Conservation (phyloP, 2,888 invertebrate genomes). For the Philopedon plagiatum region DNA sequence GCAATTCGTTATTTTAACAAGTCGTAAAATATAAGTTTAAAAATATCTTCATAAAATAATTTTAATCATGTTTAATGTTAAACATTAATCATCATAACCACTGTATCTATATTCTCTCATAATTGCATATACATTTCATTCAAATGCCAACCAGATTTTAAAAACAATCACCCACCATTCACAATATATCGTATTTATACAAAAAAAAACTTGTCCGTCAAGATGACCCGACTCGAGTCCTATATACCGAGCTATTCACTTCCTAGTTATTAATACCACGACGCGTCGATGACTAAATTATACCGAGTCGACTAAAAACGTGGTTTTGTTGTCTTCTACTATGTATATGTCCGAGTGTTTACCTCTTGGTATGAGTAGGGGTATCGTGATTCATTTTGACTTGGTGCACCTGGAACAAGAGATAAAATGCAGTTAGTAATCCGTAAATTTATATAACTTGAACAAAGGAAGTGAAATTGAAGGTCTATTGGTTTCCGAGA, state of each 20-base stretch:
- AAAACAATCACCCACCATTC: conserved; percentile 8
- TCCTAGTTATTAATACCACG: conserved; percentile 36
- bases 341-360: conserved; percentile 30
- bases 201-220: conserved; percentile 23
- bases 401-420: conserved; percentile 48
- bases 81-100: too few relatives aligned
- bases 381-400: conserved; percentile 39
- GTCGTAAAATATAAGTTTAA: too few relatives aligned
- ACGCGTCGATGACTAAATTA: conserved; percentile 43
- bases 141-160: conserved; percentile 13
- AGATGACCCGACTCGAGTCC: conserved; percentile 32
- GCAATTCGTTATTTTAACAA: too few relatives aligned
- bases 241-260: conserved; percentile 24
- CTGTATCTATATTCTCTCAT: not conserved
- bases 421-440: conserved; percentile 21
- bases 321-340: conserved; percentile 43
- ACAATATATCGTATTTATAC: conserved; percentile 5
- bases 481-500: not conserved
- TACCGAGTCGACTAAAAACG: conserved; percentile 45
- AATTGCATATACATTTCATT: not conserved
- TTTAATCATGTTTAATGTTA: too few relatives aligned
- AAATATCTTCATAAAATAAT: too few relatives aligned
- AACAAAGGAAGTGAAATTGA: conserved; percentile 27
- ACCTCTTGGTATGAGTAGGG: conserved; percentile 40
- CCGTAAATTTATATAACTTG: not conserved